Evolutionary conservation across 2,797 vertebrate genomes (phyloP).

Genomic region (Bradypus variegatus): DNA sequence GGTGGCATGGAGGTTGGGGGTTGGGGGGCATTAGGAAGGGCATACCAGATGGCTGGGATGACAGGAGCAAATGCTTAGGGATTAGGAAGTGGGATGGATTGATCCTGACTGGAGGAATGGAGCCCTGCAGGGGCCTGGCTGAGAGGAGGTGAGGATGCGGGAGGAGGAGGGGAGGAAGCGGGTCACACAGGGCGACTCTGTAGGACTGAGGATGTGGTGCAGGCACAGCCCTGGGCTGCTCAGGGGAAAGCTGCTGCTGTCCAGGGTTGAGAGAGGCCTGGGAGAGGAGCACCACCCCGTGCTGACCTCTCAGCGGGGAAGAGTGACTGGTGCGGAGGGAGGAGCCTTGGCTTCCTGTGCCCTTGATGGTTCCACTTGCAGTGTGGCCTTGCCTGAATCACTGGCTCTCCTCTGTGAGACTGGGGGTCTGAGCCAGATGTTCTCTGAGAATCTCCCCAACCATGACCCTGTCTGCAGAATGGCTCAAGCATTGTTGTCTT

Average conservation of each 20-base stretch:
- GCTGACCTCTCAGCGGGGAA: neutral
- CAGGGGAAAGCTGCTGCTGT: neutral
- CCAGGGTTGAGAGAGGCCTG: neutral
- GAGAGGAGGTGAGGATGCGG: neutral
- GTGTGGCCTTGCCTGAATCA: neutral
- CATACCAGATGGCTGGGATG: neutral
- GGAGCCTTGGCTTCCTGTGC: neutral
- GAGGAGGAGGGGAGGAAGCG: neutral
- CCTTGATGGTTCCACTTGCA: neutral
- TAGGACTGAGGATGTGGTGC: neutral
- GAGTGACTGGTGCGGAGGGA: neutral
- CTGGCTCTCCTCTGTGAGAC: neutral
- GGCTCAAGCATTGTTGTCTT: fast-evolving
- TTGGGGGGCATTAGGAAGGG: neutral
- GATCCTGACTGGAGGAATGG: neutral
- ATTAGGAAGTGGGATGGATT: neutral
- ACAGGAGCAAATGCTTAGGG: neutral
- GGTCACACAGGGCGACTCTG: neutral
- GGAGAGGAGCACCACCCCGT: neutral
- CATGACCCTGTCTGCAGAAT: too few species aligned
- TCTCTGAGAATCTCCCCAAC: neutral
- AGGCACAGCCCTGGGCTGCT: neutral
- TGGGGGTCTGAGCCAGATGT: neutral
- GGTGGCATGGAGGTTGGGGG: neutral
- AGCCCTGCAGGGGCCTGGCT: neutral